Conservation (phyloP, 1,140 invertebrate genomes). For the Psilanteris sp. region DNA sequence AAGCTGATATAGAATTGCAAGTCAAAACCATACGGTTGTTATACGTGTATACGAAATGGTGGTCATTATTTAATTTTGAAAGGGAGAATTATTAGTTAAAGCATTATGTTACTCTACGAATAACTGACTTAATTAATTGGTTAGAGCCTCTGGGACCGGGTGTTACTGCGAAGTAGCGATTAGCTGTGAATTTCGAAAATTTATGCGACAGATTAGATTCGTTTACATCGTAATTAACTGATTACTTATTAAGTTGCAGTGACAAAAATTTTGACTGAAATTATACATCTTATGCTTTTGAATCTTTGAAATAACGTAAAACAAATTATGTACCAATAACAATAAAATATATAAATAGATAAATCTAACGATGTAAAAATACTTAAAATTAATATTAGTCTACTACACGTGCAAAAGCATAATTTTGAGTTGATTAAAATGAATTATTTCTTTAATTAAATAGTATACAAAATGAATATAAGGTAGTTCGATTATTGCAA, state of each 20-base stretch:
- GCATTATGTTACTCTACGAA: slow-evolving; percentile 68
- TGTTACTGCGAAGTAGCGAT: slow-evolving; percentile 68
- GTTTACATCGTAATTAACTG: slow-evolving; percentile 57
- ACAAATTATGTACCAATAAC: no score
- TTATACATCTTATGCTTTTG: no score
- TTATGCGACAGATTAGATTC: slow-evolving; percentile 58
- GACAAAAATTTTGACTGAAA: not conserved
- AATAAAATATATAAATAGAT: no score
- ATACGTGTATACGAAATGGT: slow-evolving; percentile 32
- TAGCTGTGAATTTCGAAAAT: slow-evolving; percentile 66
- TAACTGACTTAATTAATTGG: slow-evolving; percentile 71
- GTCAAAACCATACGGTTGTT: slow-evolving; percentile 42
- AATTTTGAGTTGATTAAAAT: no score
- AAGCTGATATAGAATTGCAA: no score
- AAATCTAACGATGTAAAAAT: no score
- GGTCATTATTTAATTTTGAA: slow-evolving; percentile 60
- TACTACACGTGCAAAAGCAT: no score
- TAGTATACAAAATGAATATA: no score
- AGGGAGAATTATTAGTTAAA: slow-evolving; percentile 67
- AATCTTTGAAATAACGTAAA: no score
- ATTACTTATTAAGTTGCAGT: slow-evolving; percentile 38
- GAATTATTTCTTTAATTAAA: no score
- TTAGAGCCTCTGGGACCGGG: slow-evolving; percentile 61
- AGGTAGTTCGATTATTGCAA: no score
- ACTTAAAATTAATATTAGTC: no score